Conservation (phyloP, 2,113 vertebrate species). For the Corythornis vintsioides region DNA sequence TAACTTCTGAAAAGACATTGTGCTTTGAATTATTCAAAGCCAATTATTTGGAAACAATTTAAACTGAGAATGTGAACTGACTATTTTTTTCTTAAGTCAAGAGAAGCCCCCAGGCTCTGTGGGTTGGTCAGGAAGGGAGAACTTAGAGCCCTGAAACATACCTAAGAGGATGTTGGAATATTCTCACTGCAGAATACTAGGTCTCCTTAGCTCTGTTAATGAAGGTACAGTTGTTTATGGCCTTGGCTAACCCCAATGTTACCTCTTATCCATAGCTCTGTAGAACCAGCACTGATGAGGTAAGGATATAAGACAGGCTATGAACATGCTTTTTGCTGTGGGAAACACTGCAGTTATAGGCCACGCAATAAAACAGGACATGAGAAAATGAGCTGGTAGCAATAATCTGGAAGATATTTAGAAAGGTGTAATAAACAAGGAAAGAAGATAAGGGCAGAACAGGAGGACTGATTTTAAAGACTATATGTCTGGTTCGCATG, state of each 20-base stretch:
- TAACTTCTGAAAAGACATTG: neutral
- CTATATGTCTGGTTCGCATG: neutral
- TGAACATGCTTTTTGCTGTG: neutral
- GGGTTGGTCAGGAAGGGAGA: neutral
- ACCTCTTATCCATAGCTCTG: neutral
- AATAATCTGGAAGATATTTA: neutral
- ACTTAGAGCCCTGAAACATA: neutral
- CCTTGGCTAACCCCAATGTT: neutral
- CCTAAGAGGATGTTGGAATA: neutral
- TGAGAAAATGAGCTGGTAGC: neutral
- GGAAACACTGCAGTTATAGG: neutral
- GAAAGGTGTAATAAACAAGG: neutral
- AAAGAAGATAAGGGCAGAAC: neutral
- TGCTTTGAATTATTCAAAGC: neutral
- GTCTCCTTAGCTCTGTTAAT: neutral
- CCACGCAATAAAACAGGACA: accelerated
- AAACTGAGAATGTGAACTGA: neutral
- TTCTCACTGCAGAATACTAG: neutral
- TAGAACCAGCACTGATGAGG: neutral
- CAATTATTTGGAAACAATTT: neutral
- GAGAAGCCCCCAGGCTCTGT: neutral
- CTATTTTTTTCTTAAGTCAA: neutral
- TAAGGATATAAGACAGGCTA: neutral
- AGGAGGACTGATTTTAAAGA: neutral
- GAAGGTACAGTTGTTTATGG: neutral